Evolutionary conservation across 2,888 invertebrate species (phyloP).

Genomic region (Dicyrtomina minuta): DNA sequence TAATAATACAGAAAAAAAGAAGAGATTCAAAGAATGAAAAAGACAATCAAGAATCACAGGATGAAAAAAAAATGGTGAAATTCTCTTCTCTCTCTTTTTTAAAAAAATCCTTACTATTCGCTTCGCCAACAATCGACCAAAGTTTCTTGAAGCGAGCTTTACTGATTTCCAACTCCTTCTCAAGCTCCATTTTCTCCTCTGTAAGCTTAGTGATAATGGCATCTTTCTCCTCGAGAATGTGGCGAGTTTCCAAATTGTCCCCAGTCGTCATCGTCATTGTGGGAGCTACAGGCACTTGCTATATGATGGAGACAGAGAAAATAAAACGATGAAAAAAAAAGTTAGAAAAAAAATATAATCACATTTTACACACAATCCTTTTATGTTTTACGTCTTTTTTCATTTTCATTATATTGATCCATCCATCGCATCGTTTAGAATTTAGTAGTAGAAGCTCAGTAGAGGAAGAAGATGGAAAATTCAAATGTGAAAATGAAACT

Average conservation of each 20-base stretch:
- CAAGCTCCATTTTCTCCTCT: constrained; percentile 56
- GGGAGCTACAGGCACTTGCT: constrained; percentile 32
- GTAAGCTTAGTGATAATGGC: constrained; percentile 51
- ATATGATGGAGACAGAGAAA: not conserved
- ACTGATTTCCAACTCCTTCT: constrained; percentile 67
- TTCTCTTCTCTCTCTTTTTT: not conserved
- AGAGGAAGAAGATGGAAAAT: no score
- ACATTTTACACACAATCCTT: constrained; percentile 25
- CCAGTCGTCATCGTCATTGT: not conserved
- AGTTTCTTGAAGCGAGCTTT: constrained; percentile 71
- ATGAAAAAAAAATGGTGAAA: no score
- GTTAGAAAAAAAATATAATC: constrained; percentile 22
- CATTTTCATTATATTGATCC: constrained; percentile 12
- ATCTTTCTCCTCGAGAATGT: constrained; percentile 55
- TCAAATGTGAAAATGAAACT: no score
- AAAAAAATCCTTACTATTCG: constrained; percentile 65
- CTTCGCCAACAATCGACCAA: constrained; percentile 69
- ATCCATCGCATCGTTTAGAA: no score
- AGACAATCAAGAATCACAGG: constrained; percentile 20
- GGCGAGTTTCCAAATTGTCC: constrained; percentile 19
- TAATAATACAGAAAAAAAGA: constrained; percentile 15
- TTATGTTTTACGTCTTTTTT: constrained; percentile 1
- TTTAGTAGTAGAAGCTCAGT: no score
- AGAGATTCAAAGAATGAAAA: constrained; percentile 6
- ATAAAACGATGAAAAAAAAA: no score